Evolutionary conservation across 2,888 invertebrate genomes (phyloP).

Genomic region (Epistrophe eligans): DNA sequence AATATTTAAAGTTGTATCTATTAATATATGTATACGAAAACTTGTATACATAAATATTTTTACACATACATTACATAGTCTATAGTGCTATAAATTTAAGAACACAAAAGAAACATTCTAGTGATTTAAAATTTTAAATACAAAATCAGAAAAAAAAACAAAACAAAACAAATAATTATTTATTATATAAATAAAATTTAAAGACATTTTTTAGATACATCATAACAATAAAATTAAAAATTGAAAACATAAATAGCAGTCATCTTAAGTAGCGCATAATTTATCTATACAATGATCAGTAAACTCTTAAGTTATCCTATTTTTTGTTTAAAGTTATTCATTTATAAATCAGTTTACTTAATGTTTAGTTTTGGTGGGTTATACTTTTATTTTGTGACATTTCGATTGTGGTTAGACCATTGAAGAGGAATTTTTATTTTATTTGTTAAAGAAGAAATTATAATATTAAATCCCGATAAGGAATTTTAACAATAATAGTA

Average conservation of each 20-base stretch:
- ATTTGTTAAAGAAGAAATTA: slow-evolving; percentile 7
- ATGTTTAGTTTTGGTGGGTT: neutral
- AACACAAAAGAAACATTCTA: slow-evolving; percentile 68
- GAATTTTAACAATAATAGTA: neutral
- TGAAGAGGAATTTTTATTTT: neutral
- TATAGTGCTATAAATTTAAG: slow-evolving; percentile 53
- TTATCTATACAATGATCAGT: slow-evolving; percentile 6
- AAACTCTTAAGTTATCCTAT: slow-evolving; percentile 6
- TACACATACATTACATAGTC: slow-evolving; percentile 64
- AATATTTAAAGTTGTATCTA: slow-evolving; percentile 38
- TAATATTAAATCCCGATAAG: neutral
- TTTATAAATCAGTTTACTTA: neutral
- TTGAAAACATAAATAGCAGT: slow-evolving; percentile 8
- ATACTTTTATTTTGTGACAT: neutral
- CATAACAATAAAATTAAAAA: slow-evolving; percentile 41
- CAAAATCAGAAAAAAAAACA: slow-evolving; percentile 48
- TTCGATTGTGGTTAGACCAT: neutral
- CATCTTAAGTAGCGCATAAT: slow-evolving; percentile 28
- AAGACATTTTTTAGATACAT: slow-evolving; percentile 66
- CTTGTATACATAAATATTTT: slow-evolving; percentile 69
- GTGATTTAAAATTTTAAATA: slow-evolving; percentile 65
- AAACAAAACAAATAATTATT: slow-evolving; percentile 57
- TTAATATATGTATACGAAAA: slow-evolving; percentile 53
- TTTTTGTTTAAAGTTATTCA: neutral
- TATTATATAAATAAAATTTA: slow-evolving; percentile 71